Evolutionary conservation across 2,888 invertebrate genomes (phyloP), one percentile per base, ranked within the genome.

Genomic region (Tenthredo distinguenda): DNA sequence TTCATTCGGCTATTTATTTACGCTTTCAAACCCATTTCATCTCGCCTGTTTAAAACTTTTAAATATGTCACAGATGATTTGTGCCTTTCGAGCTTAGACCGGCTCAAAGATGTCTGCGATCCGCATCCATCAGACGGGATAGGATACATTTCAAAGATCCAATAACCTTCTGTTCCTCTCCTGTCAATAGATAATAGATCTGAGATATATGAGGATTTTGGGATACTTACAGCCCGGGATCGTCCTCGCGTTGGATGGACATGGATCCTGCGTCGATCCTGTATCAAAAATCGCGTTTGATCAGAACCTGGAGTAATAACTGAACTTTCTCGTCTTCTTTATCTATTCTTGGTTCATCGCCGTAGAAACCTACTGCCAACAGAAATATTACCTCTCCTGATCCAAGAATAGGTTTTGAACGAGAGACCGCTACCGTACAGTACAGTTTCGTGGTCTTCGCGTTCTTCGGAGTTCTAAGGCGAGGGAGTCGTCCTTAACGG

Each of bases 341-440:
- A 21, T 77, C 83, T 83, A 83, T 83, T 83, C 83, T 68, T 47
- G 83, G 83, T 65, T 34, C 18, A 34, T 21, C 83, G 68, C 10
- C 31, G 68, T 68, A 83, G 68, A 83, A 83, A 83, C 83, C 68
- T 82, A 82, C 79, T 81, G 85, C 85, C 85, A 85, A 85, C 85
- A 81, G 85, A 85, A 81, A 85, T 85, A 85, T 85, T 85, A 85
- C 85, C 82, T 71, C 85, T 71, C 68, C 81, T 81, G 72, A 81
- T 77, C 85, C 82, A 55, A 85, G 82, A 85, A 85, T 85, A 85
- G 81, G n/a, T 21, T 55, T 68, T 7, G 31, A 77, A 55, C 62
- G 37, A 62, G 58, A 62, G 15, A 47, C 43, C 34, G 31, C 2
- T 12, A 21, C 26, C 18, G 34, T 26, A 43, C 26, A 9, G 6